Percentiles rank a stretch among this genome's conserved stretches.
Conservation (phyloP, 2,888 invertebrate species). For the Scelioninae gen. 2 region DNA sequence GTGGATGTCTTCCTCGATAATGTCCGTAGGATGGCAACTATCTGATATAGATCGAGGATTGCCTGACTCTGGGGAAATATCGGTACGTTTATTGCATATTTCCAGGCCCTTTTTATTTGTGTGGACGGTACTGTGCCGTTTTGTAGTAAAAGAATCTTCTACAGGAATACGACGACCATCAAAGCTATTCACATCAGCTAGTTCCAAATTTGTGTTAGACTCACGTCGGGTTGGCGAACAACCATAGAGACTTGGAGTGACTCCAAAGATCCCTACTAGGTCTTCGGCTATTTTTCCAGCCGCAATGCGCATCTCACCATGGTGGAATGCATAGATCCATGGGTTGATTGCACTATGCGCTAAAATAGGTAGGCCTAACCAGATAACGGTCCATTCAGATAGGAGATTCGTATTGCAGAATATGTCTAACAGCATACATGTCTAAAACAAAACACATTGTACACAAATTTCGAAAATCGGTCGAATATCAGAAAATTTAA, state of each 20-base stretch:
- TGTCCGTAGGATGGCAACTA: slow-evolving; percentile 62
- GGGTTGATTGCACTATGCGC: slow-evolving; percentile 76
- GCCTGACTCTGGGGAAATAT: slow-evolving; percentile 69
- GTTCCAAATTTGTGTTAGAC: slow-evolving; percentile 70
- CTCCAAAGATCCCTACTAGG: slow-evolving; percentile 74
- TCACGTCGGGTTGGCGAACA: slow-evolving; percentile 70
- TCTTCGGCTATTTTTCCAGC: slow-evolving; percentile 78
- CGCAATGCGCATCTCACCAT: slow-evolving; percentile 79
- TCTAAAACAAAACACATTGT: slow-evolving; percentile 75
- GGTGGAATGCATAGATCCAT: slow-evolving; percentile 81
- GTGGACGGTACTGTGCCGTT: slow-evolving; percentile 65
- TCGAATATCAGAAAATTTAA: no score
- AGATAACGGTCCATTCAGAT: slow-evolving; percentile 77
- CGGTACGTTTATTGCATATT: slow-evolving; percentile 63
- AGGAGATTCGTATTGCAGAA: slow-evolving; percentile 77
- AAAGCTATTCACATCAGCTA: slow-evolving; percentile 69
- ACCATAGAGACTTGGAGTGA: slow-evolving; percentile 70
- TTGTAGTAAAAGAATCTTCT: slow-evolving; percentile 71
- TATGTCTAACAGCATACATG: slow-evolving; percentile 77
- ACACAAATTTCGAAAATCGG: no score
- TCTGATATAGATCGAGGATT: slow-evolving; percentile 63
- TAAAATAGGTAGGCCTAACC: slow-evolving; percentile 80
- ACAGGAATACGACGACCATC: slow-evolving; percentile 67
- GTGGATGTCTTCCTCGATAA: slow-evolving; percentile 70
- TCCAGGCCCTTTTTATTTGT: slow-evolving; percentile 66